Evolutionary conservation across 2,888 invertebrate species (phyloP), one percentile per base, ranked within the genome.

Genomic region (Dolomedes plantarius): DNA sequence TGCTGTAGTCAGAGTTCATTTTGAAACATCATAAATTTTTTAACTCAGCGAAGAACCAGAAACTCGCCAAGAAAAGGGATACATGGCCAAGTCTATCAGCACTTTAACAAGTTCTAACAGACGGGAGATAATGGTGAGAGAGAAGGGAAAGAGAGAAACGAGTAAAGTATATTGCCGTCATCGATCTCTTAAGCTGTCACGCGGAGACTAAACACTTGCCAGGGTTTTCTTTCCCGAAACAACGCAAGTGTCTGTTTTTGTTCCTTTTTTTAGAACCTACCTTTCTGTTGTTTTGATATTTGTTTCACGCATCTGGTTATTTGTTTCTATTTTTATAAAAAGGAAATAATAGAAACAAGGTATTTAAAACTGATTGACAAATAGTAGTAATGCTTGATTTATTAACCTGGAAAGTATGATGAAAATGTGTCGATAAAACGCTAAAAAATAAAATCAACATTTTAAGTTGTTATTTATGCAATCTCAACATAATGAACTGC

Each of bases 141-240:
- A 50, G 31, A 69, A 36, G 23, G 39, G 62, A 71, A n/a, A 28
- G n/a, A 32, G 65, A 23, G 80, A 29, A 46, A 27, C 16, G 27
- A 27, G 41, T 64, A 46, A 74, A 69, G 74, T 71, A 75, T 82
- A 82, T 82, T 81, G 69, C 69, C 39, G 29, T 75, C 81, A 82
- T 82, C 81, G 81, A 82, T 82, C 81, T 82, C 64, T 62, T 62
- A 41, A 71, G 69, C 81, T 75, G 81, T 82, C 81, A 82, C 41
- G 69, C 81, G 41, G 41, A 75, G 75, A 82, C 81, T 75, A 82
- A 82, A 82, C 81, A 82, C 81, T 82, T 82, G 69, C 81, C 81
- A 75, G 81, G 69, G 5, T 36, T 75, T 75, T 81, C 81, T 67
- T 64, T 56, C 5, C 19, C 1, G 23, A 56, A 56, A 56, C 23